Evolutionary conservation across 2,113 vertebrate species (phyloP).

Genomic region (Lathamus discolor): DNA sequence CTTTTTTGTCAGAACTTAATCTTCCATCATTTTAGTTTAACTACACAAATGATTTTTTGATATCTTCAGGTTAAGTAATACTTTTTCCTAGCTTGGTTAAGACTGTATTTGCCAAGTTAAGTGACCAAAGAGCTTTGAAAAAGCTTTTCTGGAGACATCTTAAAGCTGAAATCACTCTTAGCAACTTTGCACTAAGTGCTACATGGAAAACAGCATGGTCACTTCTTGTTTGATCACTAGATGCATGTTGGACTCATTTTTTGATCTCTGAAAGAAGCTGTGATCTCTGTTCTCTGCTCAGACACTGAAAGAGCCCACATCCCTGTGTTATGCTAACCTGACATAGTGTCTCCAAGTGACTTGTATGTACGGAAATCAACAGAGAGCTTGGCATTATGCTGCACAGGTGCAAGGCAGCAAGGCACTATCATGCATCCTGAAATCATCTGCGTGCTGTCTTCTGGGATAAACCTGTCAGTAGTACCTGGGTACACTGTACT

Average conservation of each 20-base stretch:
- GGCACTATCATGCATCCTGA: accelerated
- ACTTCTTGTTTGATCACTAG: not conserved
- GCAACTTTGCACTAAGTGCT: not conserved
- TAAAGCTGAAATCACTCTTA: not conserved
- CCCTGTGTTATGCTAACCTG: not conserved
- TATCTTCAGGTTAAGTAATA: conserved; percentile 12
- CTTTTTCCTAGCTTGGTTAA: conserved; percentile 28
- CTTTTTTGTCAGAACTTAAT: conserved; percentile 67
- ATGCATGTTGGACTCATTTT: not conserved
- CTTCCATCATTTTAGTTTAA: conserved; percentile 66
- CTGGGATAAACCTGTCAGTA: not conserved
- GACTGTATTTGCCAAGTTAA: not conserved
- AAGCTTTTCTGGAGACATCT: not conserved
- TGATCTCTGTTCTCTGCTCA: not conserved
- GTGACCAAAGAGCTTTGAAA: not conserved
- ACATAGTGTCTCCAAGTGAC: accelerated
- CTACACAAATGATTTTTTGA: conserved; percentile 49
- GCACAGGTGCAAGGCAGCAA: not conserved
- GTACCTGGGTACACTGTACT: not conserved
- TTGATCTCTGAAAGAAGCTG: not conserved
- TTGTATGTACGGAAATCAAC: accelerated
- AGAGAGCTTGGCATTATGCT: not conserved
- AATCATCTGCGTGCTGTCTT: accelerated
- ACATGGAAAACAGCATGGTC: accelerated
- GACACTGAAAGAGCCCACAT: not conserved